Conservation (phyloP, 2,113 vertebrate species). For the Galeopterus variegatus region DNA sequence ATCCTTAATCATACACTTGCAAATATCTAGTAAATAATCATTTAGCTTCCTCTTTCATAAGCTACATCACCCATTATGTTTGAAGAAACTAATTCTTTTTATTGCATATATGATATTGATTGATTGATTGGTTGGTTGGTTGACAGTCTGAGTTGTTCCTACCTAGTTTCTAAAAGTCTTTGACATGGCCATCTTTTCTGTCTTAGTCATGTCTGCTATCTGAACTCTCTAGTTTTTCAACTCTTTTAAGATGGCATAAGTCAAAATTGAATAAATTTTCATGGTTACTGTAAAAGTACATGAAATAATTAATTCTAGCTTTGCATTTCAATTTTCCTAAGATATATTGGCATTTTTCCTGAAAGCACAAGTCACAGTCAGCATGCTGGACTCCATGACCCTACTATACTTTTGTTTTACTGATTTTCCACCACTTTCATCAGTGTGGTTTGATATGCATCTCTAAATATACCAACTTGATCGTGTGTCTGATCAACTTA, state of each 20-base stretch:
- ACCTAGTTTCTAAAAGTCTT: not conserved
- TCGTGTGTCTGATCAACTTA: not conserved
- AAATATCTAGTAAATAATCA: conserved; percentile 4
- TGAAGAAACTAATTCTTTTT: not conserved
- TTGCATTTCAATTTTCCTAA: conserved; percentile 12
- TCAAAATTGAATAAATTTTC: not conserved
- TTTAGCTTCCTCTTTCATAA: not conserved
- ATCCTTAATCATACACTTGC: not conserved
- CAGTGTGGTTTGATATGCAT: not conserved
- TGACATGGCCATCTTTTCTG: not conserved
- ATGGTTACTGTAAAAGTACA: not conserved
- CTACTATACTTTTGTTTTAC: not conserved
- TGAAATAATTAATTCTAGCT: conserved; percentile 38
- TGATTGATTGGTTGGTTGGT: not conserved
- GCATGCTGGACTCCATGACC: not conserved
- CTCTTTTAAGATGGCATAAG: not conserved
- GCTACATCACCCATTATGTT: not conserved
- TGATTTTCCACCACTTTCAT: not conserved
- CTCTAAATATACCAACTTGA: not conserved
- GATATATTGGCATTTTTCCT: not conserved
- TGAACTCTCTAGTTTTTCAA: not conserved
- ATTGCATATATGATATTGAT: not conserved
- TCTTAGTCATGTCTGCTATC: not conserved
- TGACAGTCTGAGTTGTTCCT: not conserved
- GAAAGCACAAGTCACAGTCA: not conserved